These are phyloP conservation scores for Sphaeramia orbicularis DNA, from an alignment of 2,797 vertebrate genomes.

Conservation along the genomic window DNA sequence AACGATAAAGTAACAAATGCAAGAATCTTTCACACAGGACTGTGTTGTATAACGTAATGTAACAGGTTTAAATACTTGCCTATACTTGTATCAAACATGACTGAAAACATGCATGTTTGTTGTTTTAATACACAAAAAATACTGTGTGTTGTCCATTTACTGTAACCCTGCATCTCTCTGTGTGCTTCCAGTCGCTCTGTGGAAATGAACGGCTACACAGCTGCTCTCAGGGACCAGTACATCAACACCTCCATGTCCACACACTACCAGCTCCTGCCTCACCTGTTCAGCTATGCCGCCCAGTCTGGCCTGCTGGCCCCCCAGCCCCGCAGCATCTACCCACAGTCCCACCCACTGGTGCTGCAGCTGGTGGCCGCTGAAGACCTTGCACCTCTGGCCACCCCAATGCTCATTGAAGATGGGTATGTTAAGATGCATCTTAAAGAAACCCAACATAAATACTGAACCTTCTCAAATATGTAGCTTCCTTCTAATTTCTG, in stretches of 20 bases:
- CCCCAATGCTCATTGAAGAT: constrained; percentile 97
- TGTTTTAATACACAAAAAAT: too few relatives aligned
- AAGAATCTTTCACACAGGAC: too few relatives aligned
- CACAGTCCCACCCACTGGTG: constrained; percentile 94
- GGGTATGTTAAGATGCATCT: constrained; percentile 87
- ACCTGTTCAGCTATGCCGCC: constrained; percentile 93
- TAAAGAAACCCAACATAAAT: background rate
- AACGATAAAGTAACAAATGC: too few relatives aligned
- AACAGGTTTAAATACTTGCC: too few relatives aligned
- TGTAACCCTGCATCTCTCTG: constrained; percentile 30
- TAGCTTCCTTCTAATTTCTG: background rate
- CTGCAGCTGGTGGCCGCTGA: constrained; percentile 95
- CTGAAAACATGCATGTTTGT: too few relatives aligned
- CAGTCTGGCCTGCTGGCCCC: constrained; percentile 91
- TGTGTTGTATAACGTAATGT: too few relatives aligned
- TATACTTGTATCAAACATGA: too few relatives aligned
- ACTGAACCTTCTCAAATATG: background rate
- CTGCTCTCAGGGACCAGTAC: constrained; percentile 96
- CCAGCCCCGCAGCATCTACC: constrained; percentile 91
- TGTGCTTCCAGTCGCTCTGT: constrained; percentile 89
- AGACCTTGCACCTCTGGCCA: constrained; percentile 92
- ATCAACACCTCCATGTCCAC: constrained; percentile 92
- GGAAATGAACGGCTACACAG: constrained; percentile 94
- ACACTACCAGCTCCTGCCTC: constrained; percentile 96
- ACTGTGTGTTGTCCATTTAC: background rate